These are phyloP conservation scores for Sarcophaga bullata DNA, from an alignment of 1,140 invertebrate species.

Conservation along the genomic window DNA sequence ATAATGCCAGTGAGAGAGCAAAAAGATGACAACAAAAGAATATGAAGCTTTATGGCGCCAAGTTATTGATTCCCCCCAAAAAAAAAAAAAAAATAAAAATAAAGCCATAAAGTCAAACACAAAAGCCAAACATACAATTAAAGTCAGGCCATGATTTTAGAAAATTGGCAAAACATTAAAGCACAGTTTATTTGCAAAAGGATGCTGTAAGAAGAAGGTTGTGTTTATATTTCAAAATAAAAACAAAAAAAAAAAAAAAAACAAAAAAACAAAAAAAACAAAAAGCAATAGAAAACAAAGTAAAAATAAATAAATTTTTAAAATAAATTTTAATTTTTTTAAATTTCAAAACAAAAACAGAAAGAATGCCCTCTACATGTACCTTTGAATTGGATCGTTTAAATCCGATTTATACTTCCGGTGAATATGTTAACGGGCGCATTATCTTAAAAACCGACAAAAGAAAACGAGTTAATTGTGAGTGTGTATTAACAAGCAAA, in stretches of 20 bases:
- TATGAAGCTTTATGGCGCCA: conserved; percentile 53
- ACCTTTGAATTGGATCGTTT: conserved; percentile 62
- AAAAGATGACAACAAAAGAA: conserved; percentile 22
- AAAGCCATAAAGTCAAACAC: conserved; percentile 26
- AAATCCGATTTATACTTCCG: conserved; percentile 60
- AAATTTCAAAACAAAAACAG: background rate
- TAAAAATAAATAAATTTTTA: background rate
- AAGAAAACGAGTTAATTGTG: conserved; percentile 62
- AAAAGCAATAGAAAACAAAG: background rate
- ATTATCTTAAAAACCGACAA: conserved; percentile 61
- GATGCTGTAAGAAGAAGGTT: conserved; percentile 35
- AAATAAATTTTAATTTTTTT: background rate
- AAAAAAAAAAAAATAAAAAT: conserved; percentile 12
- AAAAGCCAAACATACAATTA: background rate
- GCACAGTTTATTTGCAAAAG: conserved; percentile 22
- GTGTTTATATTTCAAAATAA: conserved; percentile 18
- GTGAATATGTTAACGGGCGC: conserved; percentile 60
- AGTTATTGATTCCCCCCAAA: conserved; percentile 58
- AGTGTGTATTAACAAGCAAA: conserved; percentile 29
- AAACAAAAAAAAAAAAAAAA: background rate
- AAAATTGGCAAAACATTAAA: background rate
- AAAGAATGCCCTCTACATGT: conserved; percentile 60
- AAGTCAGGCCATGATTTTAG: background rate
- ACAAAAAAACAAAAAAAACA: background rate
- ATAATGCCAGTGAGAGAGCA: background rate